phyloP scores from a whole-genome alignment of 2,888 invertebrate genomes.

The Tipula lateralis region DNA sequence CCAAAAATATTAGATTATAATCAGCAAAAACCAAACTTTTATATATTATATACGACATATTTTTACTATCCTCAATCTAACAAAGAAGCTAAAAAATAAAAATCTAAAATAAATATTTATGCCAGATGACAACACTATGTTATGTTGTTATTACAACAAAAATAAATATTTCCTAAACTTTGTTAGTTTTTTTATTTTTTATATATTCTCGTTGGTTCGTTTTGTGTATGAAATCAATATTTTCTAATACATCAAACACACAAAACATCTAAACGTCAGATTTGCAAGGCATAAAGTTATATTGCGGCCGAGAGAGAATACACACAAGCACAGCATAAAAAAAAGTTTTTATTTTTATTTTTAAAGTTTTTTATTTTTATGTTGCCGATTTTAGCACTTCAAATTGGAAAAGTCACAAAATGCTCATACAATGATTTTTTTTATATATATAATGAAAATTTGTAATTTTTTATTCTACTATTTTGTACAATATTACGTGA shows the following conservation, averaged over 20 bases:
- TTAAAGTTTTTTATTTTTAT: slow-evolving; percentile 20
- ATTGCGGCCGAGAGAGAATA: background rate
- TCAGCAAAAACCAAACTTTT: slow-evolving; percentile 1
- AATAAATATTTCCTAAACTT: background rate
- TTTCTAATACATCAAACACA: background rate
- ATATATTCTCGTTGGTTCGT: background rate
- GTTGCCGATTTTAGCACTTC: background rate
- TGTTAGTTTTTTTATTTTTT: background rate
- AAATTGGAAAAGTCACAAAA: slow-evolving; percentile 11
- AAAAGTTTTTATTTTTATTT: background rate
- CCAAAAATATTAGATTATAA: background rate
- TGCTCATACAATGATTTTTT: too few relatives aligned
- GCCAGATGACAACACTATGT: background rate
- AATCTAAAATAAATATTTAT: background rate
- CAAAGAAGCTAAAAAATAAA: background rate
- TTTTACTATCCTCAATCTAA: background rate
- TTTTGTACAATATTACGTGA: background rate
- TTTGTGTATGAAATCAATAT: background rate
- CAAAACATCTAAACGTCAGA: background rate
- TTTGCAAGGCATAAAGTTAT: background rate
- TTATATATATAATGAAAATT: background rate
- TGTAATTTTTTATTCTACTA: background rate
- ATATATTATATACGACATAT: background rate
- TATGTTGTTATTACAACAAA: background rate
- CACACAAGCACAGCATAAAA: background rate